Evolutionary conservation across 2,797 vertebrate genomes (phyloP).

Genomic region (Gambusia yucatana): DNA sequence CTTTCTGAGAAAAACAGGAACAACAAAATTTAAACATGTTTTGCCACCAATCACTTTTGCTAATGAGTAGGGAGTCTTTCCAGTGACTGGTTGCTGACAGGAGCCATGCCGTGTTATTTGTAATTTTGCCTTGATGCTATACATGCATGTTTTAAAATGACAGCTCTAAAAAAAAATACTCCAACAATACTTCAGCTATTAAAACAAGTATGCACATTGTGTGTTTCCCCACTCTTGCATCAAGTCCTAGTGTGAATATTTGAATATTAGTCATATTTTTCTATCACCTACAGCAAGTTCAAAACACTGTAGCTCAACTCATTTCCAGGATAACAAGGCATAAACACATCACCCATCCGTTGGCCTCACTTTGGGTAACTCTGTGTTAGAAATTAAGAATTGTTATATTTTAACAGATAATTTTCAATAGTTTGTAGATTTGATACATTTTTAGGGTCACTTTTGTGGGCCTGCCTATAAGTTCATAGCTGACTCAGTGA

Average conservation of each 20-base stretch:
- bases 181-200: neutral
- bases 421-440: neutral
- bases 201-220: neutral
- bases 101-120: neutral
- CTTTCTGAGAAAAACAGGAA: constrained; percentile 28
- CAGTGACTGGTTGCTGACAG: neutral
- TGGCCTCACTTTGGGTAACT: neutral
- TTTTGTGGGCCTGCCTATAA: neutral
- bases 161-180: neutral
- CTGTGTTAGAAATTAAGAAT: neutral
- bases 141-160: neutral
- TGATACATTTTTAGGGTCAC: neutral
- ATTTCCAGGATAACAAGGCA: neutral
- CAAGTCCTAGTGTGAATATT: neutral
- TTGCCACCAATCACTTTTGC: constrained; percentile 2
- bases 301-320: neutral
- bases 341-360: neutral
- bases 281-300: neutral
- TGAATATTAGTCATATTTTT: neutral
- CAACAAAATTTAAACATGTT: constrained; percentile 34
- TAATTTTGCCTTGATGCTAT: neutral
- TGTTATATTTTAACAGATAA: neutral
- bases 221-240: neutral
- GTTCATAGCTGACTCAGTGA: neutral
- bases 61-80: constrained; percentile 8